phyloP scores from a whole-genome alignment of 1,140 invertebrate species.

The Pseudomyrmex gracilis region DNA sequence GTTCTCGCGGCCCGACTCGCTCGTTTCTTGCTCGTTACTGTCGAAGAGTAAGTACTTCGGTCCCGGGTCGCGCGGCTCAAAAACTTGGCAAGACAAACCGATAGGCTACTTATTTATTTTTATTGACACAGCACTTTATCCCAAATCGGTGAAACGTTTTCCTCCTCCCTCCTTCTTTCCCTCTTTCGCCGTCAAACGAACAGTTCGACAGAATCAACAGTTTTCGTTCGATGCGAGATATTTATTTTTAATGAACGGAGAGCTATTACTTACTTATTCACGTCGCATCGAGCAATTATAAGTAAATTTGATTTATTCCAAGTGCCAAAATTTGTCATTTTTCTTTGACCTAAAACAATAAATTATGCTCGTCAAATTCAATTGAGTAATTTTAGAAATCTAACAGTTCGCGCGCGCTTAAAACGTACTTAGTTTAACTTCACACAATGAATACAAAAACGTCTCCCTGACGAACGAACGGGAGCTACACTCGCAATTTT shows the following conservation, averaged over 20 bases:
- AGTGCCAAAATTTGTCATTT: not conserved
- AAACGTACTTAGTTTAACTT: not conserved
- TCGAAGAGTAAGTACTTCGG: constrained; percentile 30
- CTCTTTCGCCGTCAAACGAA: too few relatives aligned
- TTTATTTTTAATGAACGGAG: too few relatives aligned
- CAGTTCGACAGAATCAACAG: too few relatives aligned
- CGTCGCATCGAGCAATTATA: too few relatives aligned
- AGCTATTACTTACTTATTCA: too few relatives aligned
- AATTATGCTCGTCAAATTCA: not conserved
- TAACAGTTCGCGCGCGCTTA: not conserved
- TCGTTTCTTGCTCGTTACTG: constrained; percentile 52
- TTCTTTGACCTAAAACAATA: not conserved
- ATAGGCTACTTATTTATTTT: constrained; percentile 41
- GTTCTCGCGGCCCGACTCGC: constrained; percentile 45
- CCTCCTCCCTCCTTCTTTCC: too few relatives aligned
- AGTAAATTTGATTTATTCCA: not conserved
- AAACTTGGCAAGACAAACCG: constrained; percentile 25
- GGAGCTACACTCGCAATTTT: constrained; percentile 38
- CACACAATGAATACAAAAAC: not conserved
- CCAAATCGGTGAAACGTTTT: not conserved
- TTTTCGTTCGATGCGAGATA: too few relatives aligned
- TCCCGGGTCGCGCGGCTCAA: constrained; percentile 16
- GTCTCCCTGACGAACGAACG: not conserved
- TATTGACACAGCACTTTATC: constrained; percentile 22
- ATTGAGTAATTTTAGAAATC: not conserved